Percentiles rank a stretch among this genome's conserved stretches.
Evolutionary conservation across 2,888 invertebrate genomes (phyloP).

Genomic region (Volucella inflata): DNA sequence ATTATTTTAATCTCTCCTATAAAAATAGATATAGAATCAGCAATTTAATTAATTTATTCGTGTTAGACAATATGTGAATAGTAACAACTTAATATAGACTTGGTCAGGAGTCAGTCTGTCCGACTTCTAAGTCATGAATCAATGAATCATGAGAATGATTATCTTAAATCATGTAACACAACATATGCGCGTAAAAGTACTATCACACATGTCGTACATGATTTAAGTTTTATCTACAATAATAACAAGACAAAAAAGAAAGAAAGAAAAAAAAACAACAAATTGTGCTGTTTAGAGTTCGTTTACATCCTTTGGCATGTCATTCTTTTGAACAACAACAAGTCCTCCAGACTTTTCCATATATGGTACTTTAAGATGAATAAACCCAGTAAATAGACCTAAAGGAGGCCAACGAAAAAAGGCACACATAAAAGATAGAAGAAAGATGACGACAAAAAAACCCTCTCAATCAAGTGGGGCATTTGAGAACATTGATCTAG

Average conservation of each 20-base stretch:
- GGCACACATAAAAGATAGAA: not conserved
- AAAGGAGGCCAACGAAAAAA: constrained; percentile 34
- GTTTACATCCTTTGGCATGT: constrained; percentile 26
- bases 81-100: constrained; percentile 8
- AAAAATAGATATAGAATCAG: constrained; percentile 46
- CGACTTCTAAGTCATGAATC: constrained; percentile 12
- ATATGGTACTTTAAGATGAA: constrained; percentile 27
- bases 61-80: constrained; percentile 29
- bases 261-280: not conserved
- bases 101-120: constrained; percentile 2
- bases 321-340: constrained; percentile 2
- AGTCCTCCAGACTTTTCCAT: constrained; percentile 21
- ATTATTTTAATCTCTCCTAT: constrained; percentile 40
- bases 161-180: constrained; percentile 28
- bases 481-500: constrained; percentile 68
- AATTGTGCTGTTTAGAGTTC: not conserved
- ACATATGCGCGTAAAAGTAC: too few species aligned
- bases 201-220: constrained; percentile 6
- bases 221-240: constrained; percentile 9
- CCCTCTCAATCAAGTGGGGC: constrained; percentile 62
- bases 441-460: constrained; percentile 19
- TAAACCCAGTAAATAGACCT: constrained; percentile 18
- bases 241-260: not conserved
- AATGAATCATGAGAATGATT: constrained; percentile 29
- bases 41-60: constrained; percentile 17